A percentile compares a stretch with the other conserved stretches of the same genome.
Evolutionary conservation across 2,113 vertebrate genomes (phyloP).

Genomic region (Willisornis vidua): DNA sequence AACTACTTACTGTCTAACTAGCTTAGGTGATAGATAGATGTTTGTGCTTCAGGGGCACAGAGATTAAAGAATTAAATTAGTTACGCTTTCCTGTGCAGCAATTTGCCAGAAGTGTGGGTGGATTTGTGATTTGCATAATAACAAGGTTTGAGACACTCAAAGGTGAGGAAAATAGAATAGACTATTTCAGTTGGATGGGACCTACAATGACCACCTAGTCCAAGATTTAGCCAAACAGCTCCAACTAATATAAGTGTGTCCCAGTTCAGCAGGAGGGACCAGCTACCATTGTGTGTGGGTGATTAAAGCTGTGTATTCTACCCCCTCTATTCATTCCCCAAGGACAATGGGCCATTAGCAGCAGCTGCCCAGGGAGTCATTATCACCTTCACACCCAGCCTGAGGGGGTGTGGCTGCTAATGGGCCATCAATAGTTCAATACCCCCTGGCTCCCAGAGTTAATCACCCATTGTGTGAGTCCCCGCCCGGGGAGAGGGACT

Average conservation of each 20-base stretch:
- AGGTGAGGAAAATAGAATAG: background rate
- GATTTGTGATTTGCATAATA: background rate
- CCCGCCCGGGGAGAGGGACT: too few species aligned
- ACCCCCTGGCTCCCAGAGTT: too few species aligned
- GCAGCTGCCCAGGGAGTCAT: too few species aligned
- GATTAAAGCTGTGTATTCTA: too few species aligned
- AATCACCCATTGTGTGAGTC: too few species aligned
- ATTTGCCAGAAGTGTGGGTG: background rate
- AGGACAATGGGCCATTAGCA: too few species aligned
- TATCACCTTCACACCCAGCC: too few species aligned
- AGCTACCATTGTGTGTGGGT: too few species aligned
- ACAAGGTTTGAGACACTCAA: background rate
- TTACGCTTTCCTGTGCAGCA: background rate
- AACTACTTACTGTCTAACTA: background rate
- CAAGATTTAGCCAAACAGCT: background rate
- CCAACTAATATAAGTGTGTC: background rate
- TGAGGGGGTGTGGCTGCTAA: too few species aligned
- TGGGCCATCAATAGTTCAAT: too few species aligned
- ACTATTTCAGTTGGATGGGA: background rate
- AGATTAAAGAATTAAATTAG: slow-evolving; percentile 6
- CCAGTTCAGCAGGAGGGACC: too few species aligned
- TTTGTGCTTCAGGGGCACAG: background rate
- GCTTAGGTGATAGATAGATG: background rate
- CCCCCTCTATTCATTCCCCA: too few species aligned
- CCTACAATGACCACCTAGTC: background rate